Evolutionary conservation across 2,113 vertebrate species (phyloP).

Genomic region (Erpornis zantholeuca): DNA sequence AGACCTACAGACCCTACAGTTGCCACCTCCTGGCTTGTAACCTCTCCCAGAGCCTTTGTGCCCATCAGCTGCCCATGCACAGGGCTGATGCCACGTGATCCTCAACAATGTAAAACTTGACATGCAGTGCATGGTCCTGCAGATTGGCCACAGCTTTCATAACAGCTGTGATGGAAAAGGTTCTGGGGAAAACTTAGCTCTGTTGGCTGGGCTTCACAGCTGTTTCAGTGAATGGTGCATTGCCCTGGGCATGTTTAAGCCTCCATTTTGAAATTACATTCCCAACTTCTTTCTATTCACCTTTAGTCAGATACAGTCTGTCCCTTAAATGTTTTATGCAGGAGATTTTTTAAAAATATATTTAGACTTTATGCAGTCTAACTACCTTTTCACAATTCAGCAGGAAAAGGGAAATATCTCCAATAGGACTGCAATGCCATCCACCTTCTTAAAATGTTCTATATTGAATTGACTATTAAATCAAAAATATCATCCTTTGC

Average conservation of each 20-base stretch:
- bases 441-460: neutral
- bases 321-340: neutral
- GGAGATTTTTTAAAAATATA: neutral
- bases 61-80: neutral
- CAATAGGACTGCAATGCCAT: neutral
- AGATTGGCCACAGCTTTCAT: neutral
- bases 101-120: neutral
- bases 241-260: neutral
- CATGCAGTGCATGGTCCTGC: no score
- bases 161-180: neutral
- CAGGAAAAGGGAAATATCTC: neutral
- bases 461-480: neutral
- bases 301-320: neutral
- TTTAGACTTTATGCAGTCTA: neutral
- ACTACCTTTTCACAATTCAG: neutral
- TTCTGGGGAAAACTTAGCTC: neutral
- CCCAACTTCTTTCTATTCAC: neutral
- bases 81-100: neutral
- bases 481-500: neutral
- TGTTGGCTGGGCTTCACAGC: neutral
- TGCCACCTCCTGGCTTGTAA: neutral
- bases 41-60: neutral
- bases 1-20: neutral
- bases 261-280: neutral
- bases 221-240: neutral